Conservation (phyloP, 1,140 invertebrate genomes). For the Holotrichia oblita region DNA sequence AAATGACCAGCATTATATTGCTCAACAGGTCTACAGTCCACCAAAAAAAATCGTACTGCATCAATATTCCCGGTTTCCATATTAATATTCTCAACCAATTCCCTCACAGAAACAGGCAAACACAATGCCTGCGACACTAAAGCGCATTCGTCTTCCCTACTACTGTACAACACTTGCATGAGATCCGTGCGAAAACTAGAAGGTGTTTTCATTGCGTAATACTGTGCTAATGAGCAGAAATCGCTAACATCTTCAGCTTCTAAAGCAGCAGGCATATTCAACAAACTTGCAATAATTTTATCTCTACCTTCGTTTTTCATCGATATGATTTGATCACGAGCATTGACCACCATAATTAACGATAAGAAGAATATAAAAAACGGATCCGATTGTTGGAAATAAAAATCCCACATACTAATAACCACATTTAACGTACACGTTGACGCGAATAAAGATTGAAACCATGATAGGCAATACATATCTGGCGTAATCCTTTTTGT, state of each 20-base stretch:
- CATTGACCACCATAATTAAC: constrained; percentile 95
- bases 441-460: constrained; percentile 89
- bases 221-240: constrained; percentile 95
- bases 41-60: constrained; percentile 90
- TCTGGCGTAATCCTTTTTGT: constrained; percentile 96
- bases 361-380: constrained; percentile 97
- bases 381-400: constrained; percentile 95
- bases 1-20: constrained; percentile 98
- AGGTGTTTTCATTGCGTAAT: constrained; percentile 92
- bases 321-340: constrained; percentile 87
- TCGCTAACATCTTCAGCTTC: constrained; percentile 96
- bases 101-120: constrained; percentile 90
- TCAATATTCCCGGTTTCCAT: constrained; percentile 61
- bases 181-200: constrained; percentile 86
- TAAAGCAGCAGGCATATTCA: constrained; percentile 82
- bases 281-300: constrained; percentile 76
- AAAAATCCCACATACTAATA: constrained; percentile 96
- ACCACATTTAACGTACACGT: constrained; percentile 87
- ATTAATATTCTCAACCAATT: constrained; percentile 80
- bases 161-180: constrained; percentile 62
- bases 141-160: constrained; percentile 60
- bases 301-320: constrained; percentile 80
- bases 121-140: constrained; percentile 89
- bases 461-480: constrained; percentile 90
- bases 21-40: constrained; percentile 95